Percentiles rank a stretch among this genome's conserved stretches.
Evolutionary conservation across 2,888 invertebrate species (phyloP).

Genomic region (Mimachlamys varia): DNA sequence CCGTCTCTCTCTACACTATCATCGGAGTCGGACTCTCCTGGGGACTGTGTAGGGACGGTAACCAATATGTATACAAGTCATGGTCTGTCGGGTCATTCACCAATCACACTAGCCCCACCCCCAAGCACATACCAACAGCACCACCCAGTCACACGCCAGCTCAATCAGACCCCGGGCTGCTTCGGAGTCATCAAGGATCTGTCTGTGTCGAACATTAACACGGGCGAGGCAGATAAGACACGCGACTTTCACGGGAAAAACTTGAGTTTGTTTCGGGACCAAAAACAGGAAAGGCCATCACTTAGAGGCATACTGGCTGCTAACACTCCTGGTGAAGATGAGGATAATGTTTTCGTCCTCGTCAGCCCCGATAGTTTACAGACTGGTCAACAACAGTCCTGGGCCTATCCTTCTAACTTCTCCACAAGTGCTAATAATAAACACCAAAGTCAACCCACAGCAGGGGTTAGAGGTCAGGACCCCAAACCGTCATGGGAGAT

Average conservation of each 20-base stretch:
- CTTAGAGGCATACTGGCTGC: conserved; percentile 56
- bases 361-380: conserved; percentile 54
- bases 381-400: background rate
- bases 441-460: background rate
- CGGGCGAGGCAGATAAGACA: conserved; percentile 76
- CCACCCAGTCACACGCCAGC: conserved; percentile 32
- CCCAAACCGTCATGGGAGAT: background rate
- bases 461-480: background rate
- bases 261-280: conserved; percentile 59
- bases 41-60: background rate
- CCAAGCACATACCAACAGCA: conserved; percentile 53
- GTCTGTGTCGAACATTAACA: conserved; percentile 78
- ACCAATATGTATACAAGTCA: conserved; percentile 51
- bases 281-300: conserved; percentile 47
- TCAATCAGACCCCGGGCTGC: conserved; percentile 47
- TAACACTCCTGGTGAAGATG: conserved; percentile 65
- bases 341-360: conserved; percentile 60
- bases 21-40: conserved; percentile 50
- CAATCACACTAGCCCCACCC: conserved; percentile 20
- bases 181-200: conserved; percentile 80
- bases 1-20: conserved; percentile 53
- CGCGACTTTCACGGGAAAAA: conserved; percentile 76
- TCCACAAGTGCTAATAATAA: background rate
- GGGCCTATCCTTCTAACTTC: background rate
- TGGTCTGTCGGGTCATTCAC: conserved; percentile 40